Conservation (phyloP, 2,113 vertebrate genomes). For the Syngnathus floridae region DNA sequence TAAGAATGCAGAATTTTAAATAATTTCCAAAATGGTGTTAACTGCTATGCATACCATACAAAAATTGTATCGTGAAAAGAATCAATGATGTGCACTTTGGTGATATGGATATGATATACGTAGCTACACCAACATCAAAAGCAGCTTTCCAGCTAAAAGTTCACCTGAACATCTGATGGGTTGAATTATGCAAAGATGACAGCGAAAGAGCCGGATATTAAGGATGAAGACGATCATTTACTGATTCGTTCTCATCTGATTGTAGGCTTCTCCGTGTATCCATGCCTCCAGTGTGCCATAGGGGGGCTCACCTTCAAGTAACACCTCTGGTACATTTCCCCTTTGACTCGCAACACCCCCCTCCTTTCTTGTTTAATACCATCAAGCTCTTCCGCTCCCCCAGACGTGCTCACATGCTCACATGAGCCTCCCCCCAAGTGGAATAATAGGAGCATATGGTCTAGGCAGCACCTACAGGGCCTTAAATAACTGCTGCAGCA, state of each 20-base stretch:
- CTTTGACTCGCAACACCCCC: constrained; percentile 22
- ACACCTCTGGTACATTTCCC: constrained; percentile 50
- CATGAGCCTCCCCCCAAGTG: constrained; percentile 63
- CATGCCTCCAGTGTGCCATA: constrained; percentile 35
- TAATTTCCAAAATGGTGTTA: background rate
- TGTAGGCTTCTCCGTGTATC: constrained; percentile 41
- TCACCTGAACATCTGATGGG: constrained; percentile 50
- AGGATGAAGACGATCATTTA: constrained; percentile 63
- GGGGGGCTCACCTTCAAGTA: constrained; percentile 54
- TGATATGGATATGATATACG: constrained; percentile 22
- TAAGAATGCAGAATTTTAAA: background rate
- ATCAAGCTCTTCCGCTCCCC: constrained; percentile 29
- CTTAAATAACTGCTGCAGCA: constrained; percentile 69
- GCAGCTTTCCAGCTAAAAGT: constrained; percentile 41
- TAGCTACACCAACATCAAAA: constrained; percentile 18
- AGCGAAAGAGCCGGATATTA: constrained; percentile 56
- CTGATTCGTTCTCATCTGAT: constrained; percentile 53
- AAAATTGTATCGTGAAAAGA: constrained; percentile 4
- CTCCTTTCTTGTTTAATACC: constrained; percentile 22
- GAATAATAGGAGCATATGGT: constrained; percentile 71
- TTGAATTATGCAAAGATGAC: constrained; percentile 62
- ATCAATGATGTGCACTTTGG: constrained; percentile 4
- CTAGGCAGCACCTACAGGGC: constrained; percentile 66
- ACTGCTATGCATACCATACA: background rate
- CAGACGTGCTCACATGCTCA: constrained; percentile 49